Evolutionary conservation across 2,113 vertebrate genomes (phyloP).

Genomic region (human): DNA sequence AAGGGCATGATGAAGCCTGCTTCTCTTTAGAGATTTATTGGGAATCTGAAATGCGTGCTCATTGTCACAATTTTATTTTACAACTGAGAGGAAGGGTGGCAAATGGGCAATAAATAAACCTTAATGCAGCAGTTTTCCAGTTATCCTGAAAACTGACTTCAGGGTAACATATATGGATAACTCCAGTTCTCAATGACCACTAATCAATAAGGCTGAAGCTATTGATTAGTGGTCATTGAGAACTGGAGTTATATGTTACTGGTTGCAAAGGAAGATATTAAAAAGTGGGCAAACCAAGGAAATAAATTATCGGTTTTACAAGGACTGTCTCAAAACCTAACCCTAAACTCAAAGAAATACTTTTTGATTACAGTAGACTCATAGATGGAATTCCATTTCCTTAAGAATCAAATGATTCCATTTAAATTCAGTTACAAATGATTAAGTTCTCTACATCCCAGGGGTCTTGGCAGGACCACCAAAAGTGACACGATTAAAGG

Average conservation of each 20-base stretch:
- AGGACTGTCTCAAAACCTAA: constrained; percentile 25
- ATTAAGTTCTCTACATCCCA: constrained; percentile 1
- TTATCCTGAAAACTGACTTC: neutral
- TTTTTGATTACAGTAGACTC: constrained; percentile 15
- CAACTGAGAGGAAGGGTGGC: neutral
- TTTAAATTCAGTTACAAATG: constrained; percentile 20
- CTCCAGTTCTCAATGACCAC: too few relatives aligned
- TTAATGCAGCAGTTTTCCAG: constrained; percentile 31
- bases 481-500: neutral
- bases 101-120: constrained; percentile 40
- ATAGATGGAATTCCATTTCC: constrained; percentile 39
- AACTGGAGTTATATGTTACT: constrained; percentile 11
- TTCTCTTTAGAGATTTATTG: constrained; percentile 43
- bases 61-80: neutral
- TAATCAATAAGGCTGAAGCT: neutral
- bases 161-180: too few relatives aligned
- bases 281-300: constrained; percentile 48
- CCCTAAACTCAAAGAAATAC: constrained; percentile 28
- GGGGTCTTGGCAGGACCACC: constrained; percentile 27
- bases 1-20: neutral
- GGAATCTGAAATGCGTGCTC: neutral
- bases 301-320: constrained; percentile 35
- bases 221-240: neutral
- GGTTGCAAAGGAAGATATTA: constrained; percentile 22
- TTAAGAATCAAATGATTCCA: neutral